Percentiles rank a stretch among this genome's conserved stretches.
These are phyloP conservation scores for Maccullochella peelii DNA, from an alignment of 2,113 vertebrate genomes.

Conservation along the genomic window DNA sequence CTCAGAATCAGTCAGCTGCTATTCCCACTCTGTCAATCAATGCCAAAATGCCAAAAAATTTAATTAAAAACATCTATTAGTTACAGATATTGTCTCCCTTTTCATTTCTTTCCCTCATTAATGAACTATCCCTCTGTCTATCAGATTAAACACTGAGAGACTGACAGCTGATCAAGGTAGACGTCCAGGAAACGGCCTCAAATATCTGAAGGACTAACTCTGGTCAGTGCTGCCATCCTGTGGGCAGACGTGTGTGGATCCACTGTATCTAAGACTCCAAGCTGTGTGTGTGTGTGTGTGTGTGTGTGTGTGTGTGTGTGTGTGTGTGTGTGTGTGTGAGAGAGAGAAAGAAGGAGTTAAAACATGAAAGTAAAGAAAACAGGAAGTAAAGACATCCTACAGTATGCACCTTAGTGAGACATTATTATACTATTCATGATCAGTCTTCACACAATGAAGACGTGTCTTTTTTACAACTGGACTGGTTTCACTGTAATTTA, in stretches of 20 bases:
- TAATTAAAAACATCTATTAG: not conserved
- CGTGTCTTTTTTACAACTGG: too few relatives aligned
- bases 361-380: not conserved
- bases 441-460: too few relatives aligned
- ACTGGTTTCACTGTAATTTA: too few relatives aligned
- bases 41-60: not conserved
- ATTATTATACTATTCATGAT: not conserved
- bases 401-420: too few relatives aligned
- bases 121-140: not conserved
- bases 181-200: not conserved
- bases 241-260: not conserved
- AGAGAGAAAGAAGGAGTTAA: not conserved
- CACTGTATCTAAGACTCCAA: not conserved
- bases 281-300: not conserved
- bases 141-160: not conserved
- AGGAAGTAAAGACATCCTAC: too few relatives aligned
- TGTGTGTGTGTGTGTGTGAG: not conserved
- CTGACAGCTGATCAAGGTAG: not conserved
- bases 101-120: not conserved
- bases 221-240: slow-evolving; percentile 3
- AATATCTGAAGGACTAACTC: not conserved
- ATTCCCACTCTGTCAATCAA: not conserved
- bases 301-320: slow-evolving; percentile 3
- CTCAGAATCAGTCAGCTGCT: not conserved
- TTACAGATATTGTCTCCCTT: too few relatives aligned